phyloP scores from a whole-genome alignment of 2,797 vertebrate genomes.

The Saxicola maurus region DNA sequence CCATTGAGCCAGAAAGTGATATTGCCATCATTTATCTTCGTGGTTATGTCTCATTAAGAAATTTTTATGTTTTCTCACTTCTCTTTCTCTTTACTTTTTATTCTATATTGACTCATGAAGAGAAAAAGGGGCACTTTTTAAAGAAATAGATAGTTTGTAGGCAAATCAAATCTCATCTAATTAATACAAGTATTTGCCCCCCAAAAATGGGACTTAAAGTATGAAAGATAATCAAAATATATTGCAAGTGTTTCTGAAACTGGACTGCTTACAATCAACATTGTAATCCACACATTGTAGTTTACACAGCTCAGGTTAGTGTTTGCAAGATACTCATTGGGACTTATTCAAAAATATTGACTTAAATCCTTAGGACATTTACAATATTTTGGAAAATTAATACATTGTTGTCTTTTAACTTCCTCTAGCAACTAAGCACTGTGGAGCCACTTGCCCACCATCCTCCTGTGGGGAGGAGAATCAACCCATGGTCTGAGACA shows the following conservation, averaged over 20 bases:
- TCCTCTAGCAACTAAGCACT: no score
- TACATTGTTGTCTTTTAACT: neutral
- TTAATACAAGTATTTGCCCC: neutral
- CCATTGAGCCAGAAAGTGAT: neutral
- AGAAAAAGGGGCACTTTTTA: rapidly evolving
- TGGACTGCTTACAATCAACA: neutral
- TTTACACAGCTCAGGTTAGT: neutral
- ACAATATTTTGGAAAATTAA: neutral
- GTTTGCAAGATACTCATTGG: neutral
- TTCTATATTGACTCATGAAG: neutral
- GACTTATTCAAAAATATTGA: neutral
- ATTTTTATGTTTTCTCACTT: neutral
- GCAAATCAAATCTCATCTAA: neutral
- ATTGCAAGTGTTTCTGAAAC: neutral
- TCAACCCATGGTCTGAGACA: neutral
- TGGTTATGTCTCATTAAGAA: neutral
- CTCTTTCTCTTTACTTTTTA: neutral
- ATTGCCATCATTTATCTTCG: neutral
- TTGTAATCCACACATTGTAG: neutral
- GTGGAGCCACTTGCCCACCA: neutral
- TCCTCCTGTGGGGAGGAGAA: neutral
- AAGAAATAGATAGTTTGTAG: neutral
- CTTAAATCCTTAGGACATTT: neutral
- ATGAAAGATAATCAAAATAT: neutral
- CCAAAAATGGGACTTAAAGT: rapidly evolving